These are phyloP conservation scores for Molothrus aeneus DNA, from an alignment of 2,797 vertebrate species.

Conservation along the genomic window DNA sequence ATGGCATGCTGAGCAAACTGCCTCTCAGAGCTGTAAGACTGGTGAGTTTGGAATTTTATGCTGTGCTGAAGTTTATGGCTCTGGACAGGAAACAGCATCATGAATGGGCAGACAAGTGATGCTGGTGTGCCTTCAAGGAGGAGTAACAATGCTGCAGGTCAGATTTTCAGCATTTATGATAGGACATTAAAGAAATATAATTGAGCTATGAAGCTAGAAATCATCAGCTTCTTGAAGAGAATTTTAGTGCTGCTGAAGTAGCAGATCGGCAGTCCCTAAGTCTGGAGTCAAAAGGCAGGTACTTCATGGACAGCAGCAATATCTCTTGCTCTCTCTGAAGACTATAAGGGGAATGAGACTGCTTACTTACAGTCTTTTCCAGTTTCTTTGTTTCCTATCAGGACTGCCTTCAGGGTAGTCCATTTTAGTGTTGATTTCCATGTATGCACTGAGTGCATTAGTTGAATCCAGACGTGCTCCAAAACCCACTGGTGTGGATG, in stretches of 20 bases:
- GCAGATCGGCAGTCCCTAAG: not conserved
- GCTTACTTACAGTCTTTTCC: not conserved
- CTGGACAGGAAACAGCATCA: not conserved
- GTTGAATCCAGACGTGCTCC: not conserved
- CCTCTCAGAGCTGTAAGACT: not conserved
- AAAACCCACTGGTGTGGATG: not conserved
- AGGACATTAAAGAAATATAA: conserved; percentile 11
- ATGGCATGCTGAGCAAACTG: not conserved
- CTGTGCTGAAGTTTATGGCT: not conserved
- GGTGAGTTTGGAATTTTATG: not conserved
- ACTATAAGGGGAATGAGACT: not conserved
- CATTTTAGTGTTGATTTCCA: not conserved
- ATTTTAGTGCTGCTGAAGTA: not conserved
- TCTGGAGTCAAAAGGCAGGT: not conserved
- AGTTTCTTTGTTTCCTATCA: not conserved
- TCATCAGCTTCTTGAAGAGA: not conserved
- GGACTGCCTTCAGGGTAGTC: not conserved
- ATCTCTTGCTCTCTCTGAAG: not conserved
- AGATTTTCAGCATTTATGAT: not conserved
- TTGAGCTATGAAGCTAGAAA: not conserved
- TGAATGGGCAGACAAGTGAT: not conserved
- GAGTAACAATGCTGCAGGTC: not conserved
- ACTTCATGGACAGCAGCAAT: not conserved
- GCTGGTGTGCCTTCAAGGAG: not conserved
- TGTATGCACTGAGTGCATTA: not conserved